Evolutionary conservation across 37 sponge, comb jelly and placozoan genomes (phyloP).

Genomic region (Dysidea cf. avara): DNA sequence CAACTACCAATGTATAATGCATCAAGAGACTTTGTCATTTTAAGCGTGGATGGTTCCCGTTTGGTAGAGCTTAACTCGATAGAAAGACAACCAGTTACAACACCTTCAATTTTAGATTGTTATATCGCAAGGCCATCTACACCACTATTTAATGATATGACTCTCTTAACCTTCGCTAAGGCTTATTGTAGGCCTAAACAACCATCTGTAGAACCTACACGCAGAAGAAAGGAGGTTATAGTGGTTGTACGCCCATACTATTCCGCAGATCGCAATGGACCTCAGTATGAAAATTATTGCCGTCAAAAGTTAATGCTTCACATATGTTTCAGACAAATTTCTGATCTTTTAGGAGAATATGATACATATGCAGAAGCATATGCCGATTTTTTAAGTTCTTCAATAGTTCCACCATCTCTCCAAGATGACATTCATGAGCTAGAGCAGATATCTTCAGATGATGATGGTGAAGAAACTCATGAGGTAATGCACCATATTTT

Average conservation of each 20-base stretch:
- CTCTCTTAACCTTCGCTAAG: slow-evolving; percentile 19
- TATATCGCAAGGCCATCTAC: slow-evolving; percentile 12
- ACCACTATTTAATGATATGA: slow-evolving; percentile 21
- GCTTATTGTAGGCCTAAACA: slow-evolving; percentile 2
- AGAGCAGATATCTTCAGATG: background rate
- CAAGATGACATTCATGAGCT: slow-evolving; percentile 10
- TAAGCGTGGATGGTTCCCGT: slow-evolving; percentile 36
- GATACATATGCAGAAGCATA: background rate
- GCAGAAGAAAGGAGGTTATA: background rate
- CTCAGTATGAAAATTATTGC: slow-evolving; percentile 23
- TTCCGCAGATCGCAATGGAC: slow-evolving; percentile 15
- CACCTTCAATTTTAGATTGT: slow-evolving; percentile 8
- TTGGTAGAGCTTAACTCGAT: background rate
- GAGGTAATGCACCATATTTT: background rate
- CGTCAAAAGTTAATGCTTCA: slow-evolving; percentile 41
- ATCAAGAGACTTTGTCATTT: slow-evolving; percentile 24
- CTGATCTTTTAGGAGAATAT: background rate
- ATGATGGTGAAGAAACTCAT: background rate
- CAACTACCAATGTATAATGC: slow-evolving; percentile 32
- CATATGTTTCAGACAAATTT: slow-evolving; percentile 1
- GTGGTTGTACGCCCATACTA: slow-evolving; percentile 17
- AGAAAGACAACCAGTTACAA: slow-evolving; percentile 3
- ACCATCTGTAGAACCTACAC: background rate
- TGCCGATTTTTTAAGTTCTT: slow-evolving; percentile 7
- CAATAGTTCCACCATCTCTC: slow-evolving; percentile 17